Evolutionary conservation across 2,888 invertebrate genomes (phyloP), one percentile per base, ranked within the genome.

Genomic region (Uropetala carovei): DNA sequence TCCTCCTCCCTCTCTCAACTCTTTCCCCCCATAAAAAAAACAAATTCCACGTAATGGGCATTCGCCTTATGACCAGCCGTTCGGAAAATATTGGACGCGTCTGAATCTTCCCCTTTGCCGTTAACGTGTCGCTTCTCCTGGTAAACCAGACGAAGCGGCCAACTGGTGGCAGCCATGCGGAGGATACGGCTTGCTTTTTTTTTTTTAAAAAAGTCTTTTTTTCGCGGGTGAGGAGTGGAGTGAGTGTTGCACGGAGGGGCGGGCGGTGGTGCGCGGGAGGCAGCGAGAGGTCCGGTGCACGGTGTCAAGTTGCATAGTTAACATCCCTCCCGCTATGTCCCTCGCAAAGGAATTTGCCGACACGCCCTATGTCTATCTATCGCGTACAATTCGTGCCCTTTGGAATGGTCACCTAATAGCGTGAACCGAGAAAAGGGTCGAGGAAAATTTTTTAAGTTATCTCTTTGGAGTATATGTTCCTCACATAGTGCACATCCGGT

Each of bases 291-390:
- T 27, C 75, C 27, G 75, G 75, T 75, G 75, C 75, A 75, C 27
- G 75, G 75, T 75, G 22, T 75, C 75, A 22, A 75, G 75, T 75
- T 75, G 75, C 75, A 75, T 75, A 75, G 75, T 75, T 27, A 75
- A 75, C 75, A 27, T 14, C 75, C 75, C 22, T 22, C 27, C 9
- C 75, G 75, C 75, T 75, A 75, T 75, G 75, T 75, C 75, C 75
- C n/a, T 75, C 75, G 22, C 13, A 75, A 75, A 75, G 75, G 75
- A 75, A 75, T 75, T 75, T 27, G 75, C 75, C 75, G 75, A 75
- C 75, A 75, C 75, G 75, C 75, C 75, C 75, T 75, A 27, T 75
- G 75, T 75, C 75, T 75, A 75, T 75, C 75, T 75, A 75, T 75
- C 75, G 27, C 27, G 75, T 27, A 27, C 75, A 22, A 75, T 75